Conservation (phyloP, 2,888 invertebrate species). For the Caenorhabditis macrosperma region DNA sequence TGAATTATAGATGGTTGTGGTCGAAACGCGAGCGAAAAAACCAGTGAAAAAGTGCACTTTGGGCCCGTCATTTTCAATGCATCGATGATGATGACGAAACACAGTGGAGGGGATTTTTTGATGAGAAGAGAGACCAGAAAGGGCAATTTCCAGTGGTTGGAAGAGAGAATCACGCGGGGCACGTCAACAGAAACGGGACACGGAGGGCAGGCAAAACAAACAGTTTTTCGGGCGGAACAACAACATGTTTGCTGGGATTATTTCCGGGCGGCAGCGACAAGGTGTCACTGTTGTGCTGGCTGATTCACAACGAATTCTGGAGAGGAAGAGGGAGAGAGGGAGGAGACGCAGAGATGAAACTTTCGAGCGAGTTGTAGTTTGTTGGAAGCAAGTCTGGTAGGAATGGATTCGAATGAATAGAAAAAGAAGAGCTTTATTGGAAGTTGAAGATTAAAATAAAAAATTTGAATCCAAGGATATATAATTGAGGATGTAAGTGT, state of each 20-base stretch:
- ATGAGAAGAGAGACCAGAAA: not conserved
- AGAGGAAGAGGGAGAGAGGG: not conserved
- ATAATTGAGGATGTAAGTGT: too few species aligned
- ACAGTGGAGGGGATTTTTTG: not conserved
- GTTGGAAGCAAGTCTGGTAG: too few species aligned
- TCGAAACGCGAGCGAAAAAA: not conserved
- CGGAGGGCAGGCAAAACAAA: not conserved
- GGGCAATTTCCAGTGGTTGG: not conserved
- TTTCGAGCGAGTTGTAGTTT: too few species aligned
- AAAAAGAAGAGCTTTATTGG: too few species aligned
- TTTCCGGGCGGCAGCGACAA: not conserved
- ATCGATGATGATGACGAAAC: not conserved
- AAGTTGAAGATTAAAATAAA: too few species aligned
- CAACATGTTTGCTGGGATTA: not conserved
- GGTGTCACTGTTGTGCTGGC: not conserved
- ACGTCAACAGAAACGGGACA: too few species aligned
- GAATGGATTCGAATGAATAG: too few species aligned
- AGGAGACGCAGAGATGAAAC: too few species aligned
- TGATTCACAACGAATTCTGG: not conserved
- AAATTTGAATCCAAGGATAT: too few species aligned
- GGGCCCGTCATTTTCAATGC: not conserved
- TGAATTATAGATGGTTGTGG: not conserved
- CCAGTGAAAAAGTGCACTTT: not conserved
- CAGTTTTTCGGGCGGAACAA: not conserved
- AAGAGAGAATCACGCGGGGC: not conserved